Evolutionary conservation across 2,113 vertebrate genomes (phyloP).

Genomic region (Narcine bancroftii): DNA sequence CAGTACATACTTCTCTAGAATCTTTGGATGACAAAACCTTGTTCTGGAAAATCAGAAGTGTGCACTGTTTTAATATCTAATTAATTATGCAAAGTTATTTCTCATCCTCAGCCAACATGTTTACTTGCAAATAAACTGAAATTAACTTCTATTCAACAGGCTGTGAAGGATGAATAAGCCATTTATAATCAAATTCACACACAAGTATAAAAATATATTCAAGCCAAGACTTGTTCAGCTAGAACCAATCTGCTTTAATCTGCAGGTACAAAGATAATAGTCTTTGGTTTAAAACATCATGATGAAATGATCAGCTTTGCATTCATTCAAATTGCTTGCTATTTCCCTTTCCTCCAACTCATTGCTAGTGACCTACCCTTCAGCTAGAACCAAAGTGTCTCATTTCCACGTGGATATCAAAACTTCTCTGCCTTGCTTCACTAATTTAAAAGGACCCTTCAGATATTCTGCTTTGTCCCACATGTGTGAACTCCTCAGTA

Average conservation of each 20-base stretch:
- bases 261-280: neutral
- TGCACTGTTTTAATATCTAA: neutral
- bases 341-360: neutral
- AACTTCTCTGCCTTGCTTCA: neutral
- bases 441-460: neutral
- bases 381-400: neutral
- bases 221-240: neutral
- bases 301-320: neutral
- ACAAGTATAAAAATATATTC: neutral
- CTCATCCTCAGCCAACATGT: too few relatives aligned
- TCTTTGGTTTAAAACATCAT: too few relatives aligned
- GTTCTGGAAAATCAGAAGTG: neutral
- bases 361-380: neutral
- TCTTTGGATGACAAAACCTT: neutral
- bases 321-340: neutral
- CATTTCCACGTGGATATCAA: neutral
- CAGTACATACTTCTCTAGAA: neutral
- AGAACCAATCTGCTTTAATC: neutral
- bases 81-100: neutral
- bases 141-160: neutral
- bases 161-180: neutral
- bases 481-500: neutral
- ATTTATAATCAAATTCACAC: neutral
- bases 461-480: neutral
- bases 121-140: neutral